phyloP scores from a whole-genome alignment of 2,888 invertebrate genomes.

The Anarsia innoxiella region DNA sequence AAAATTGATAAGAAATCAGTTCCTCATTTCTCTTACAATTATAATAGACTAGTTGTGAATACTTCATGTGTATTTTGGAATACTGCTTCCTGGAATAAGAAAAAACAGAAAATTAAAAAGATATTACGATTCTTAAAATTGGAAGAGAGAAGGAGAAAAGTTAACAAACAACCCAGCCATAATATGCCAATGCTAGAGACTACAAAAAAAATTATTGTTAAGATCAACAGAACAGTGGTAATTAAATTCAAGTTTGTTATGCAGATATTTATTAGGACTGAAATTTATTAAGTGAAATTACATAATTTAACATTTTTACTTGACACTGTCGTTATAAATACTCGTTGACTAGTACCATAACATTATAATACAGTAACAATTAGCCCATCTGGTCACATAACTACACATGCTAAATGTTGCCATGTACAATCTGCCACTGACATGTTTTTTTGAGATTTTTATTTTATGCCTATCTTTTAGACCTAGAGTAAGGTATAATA shows the following conservation, averaged over 20 bases:
- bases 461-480: too few relatives aligned
- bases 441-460: too few relatives aligned
- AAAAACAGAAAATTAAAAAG: constrained; percentile 27
- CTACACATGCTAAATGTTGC: too few relatives aligned
- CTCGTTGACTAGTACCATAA: constrained; percentile 59
- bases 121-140: too few relatives aligned
- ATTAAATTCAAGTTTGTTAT: constrained; percentile 46
- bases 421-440: too few relatives aligned
- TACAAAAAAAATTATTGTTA: too few relatives aligned
- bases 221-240: too few relatives aligned
- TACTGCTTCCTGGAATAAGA: constrained; percentile 70
- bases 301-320: constrained; percentile 54
- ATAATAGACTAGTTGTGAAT: constrained; percentile 59
- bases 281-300: constrained; percentile 61
- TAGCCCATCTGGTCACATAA: constrained; percentile 12
- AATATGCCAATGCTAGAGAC: too few relatives aligned
- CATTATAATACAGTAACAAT: constrained; percentile 21
- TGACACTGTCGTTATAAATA: constrained; percentile 61
- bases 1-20: constrained; percentile 48
- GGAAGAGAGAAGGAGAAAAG: too few relatives aligned
- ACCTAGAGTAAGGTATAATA: too few relatives aligned
- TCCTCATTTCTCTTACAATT: constrained; percentile 65
- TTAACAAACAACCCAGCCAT: too few relatives aligned
- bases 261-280: constrained; percentile 68
- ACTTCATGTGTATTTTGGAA: constrained; percentile 75